A percentile compares a stretch with the other conserved stretches of the same genome.
These are phyloP conservation scores for Phyllostomus hastatus DNA, from an alignment of 2,113 vertebrate species.

Conservation along the genomic window DNA sequence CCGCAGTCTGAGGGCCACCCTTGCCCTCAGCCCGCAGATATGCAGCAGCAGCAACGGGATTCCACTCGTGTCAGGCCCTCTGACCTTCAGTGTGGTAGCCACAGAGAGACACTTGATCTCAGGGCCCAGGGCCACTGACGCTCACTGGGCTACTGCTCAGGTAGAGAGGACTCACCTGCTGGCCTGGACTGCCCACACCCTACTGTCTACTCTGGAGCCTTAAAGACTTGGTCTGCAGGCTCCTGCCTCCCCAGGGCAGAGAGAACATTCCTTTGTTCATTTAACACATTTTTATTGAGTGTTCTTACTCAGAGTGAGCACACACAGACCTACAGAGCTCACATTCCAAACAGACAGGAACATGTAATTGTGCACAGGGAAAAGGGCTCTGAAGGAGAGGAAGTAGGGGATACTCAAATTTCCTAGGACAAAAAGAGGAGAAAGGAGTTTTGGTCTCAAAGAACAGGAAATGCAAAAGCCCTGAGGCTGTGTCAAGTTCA, in stretches of 20 bases:
- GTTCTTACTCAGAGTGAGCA: neutral
- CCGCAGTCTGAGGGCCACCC: neutral
- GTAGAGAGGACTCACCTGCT: neutral
- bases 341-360: constrained; percentile 1
- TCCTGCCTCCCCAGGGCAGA: neutral
- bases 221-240: neutral
- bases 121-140: rapidly evolving
- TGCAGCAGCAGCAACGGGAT: neutral
- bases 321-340: neutral
- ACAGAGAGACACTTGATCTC: neutral
- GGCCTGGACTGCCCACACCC: neutral
- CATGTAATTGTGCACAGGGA: neutral
- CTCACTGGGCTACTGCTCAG: neutral
- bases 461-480: neutral
- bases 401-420: neutral
- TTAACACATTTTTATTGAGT: neutral
- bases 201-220: neutral
- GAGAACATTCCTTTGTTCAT: neutral
- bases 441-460: neutral
- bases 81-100: neutral
- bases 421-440: neutral
- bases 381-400: neutral
- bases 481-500: neutral
- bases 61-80: no score
- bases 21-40: neutral